These are phyloP conservation scores for Lithophane leautieri DNA, from an alignment of 2,888 invertebrate species.

Conservation along the genomic window DNA sequence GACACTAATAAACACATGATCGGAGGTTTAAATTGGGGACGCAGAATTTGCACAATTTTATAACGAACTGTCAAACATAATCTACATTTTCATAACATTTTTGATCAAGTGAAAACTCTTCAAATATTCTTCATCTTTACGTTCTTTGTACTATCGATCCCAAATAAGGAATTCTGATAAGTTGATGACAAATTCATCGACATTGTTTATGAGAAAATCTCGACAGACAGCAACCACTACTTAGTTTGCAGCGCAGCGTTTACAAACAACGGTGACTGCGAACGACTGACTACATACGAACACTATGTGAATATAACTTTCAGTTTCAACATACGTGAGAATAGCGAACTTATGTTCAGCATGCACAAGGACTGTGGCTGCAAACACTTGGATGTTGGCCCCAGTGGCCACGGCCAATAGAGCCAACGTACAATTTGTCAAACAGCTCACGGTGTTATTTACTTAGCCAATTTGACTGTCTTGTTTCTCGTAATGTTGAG, in stretches of 20 bases:
- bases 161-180: neutral
- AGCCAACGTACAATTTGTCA: constrained; percentile 46
- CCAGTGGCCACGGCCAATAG: constrained; percentile 32
- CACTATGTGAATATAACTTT: constrained; percentile 76
- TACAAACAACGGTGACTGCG: constrained; percentile 83
- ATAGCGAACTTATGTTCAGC: constrained; percentile 55
- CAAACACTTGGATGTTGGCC: constrained; percentile 33
- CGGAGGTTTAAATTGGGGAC: constrained; percentile 36
- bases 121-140: neutral
- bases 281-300: constrained; percentile 80
- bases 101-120: neutral
- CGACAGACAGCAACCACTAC: constrained; percentile 73
- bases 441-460: constrained; percentile 46
- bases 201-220: constrained; percentile 67
- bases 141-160: neutral
- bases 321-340: constrained; percentile 70
- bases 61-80: constrained; percentile 18
- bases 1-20: constrained; percentile 55
- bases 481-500: constrained; percentile 43
- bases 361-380: constrained; percentile 41
- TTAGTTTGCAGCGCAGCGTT: constrained; percentile 79
- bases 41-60: constrained; percentile 42
- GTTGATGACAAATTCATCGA: constrained; percentile 61
- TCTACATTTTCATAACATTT: constrained; percentile 27
- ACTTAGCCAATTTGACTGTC: constrained; percentile 49